Percentiles rank a stretch among this genome's conserved stretches.
Evolutionary conservation across 2,113 vertebrate genomes (phyloP).

Genomic region (Anhinga anhinga): DNA sequence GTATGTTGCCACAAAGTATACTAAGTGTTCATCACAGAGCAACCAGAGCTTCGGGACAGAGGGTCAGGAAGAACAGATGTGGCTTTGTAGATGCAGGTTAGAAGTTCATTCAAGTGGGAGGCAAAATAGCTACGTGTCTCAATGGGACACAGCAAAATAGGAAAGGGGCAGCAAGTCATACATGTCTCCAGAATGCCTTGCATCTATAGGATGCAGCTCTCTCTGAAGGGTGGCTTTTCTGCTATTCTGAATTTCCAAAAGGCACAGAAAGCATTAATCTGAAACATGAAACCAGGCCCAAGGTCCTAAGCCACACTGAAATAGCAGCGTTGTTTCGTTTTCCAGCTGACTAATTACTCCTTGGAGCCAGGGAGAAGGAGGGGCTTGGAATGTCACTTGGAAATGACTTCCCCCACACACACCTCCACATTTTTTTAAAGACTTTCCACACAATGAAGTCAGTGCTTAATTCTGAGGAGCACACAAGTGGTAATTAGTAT

Average conservation of each 20-base stretch:
- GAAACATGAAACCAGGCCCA: constrained; percentile 45
- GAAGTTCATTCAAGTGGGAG: constrained; percentile 63
- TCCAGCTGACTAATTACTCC: constrained; percentile 70
- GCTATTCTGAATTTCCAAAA: constrained; percentile 54
- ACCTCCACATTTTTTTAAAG: constrained; percentile 48
- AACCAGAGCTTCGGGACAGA: constrained; percentile 6
- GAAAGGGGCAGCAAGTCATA: not conserved
- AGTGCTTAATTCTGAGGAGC: constrained; percentile 47
- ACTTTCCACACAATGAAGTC: constrained; percentile 46
- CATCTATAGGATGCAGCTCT: not conserved
- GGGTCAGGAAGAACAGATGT: constrained; percentile 59
- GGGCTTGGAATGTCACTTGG: constrained; percentile 70
- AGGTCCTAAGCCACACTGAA: constrained; percentile 65
- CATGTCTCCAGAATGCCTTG: not conserved
- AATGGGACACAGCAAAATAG: not conserved
- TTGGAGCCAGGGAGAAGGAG: constrained; percentile 58
- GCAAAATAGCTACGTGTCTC: constrained; percentile 14
- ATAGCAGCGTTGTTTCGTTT: constrained; percentile 63
- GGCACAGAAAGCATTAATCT: constrained; percentile 47
- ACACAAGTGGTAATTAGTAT: not conserved
- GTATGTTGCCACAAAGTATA: constrained; percentile 21
- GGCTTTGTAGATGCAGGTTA: constrained; percentile 61
- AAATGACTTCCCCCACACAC: constrained; percentile 48
- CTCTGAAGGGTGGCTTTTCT: constrained; percentile 18
- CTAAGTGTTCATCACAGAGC: constrained; percentile 44